Evolutionary conservation across 2,113 vertebrate genomes (phyloP), one percentile per base, ranked within the genome.

Genomic region (human): DNA sequence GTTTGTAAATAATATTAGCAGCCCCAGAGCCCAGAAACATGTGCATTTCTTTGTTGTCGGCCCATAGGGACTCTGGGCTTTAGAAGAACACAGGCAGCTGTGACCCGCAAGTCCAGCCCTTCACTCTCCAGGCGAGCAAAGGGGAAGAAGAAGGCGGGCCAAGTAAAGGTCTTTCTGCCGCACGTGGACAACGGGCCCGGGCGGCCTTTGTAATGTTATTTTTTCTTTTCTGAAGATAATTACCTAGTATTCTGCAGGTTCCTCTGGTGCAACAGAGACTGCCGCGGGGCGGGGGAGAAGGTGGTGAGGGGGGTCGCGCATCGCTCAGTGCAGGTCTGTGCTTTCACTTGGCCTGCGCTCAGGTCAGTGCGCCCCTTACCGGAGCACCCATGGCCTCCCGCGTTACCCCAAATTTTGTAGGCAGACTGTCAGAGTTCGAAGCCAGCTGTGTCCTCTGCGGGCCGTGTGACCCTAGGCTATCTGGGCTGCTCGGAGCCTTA

Each of bases 41-140:
- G 9, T 27, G 18, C 12, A 2, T 2, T 27, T 52, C 59, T 89
- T 79, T 45, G 80, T 55, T 8, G 64, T 40, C 25, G 27, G 50
- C 35, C 7, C n/a, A 16, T 10, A 1, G 16, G 8, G 55, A 45
- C n/a, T n/a, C 0, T 0, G 35, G 55, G 55, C 64, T 30, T 52
- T 20, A 22, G 14, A 6, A 12, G 14, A 75, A 25, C 10, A 12
- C 4, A 32, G 57, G 38, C 57, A 57, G 45, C 61, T 17, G 48
- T 27, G 64, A 50, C 30, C 17, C 0, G 1, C 43, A 2, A 0
- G 48, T 32, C 11, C 73, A 9, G 16, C 0, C 0, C 13, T 8
- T 20, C 84, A 30, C 17, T 43, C 18, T 17, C 16, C 7, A 6
- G 0, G 30, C 2, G 2, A 9, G 3, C 38, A 75, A 50, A 82